Evolutionary conservation across 2,888 invertebrate genomes (phyloP), one percentile per base, ranked within the genome.

Genomic region (Epinotia demarniana): DNA sequence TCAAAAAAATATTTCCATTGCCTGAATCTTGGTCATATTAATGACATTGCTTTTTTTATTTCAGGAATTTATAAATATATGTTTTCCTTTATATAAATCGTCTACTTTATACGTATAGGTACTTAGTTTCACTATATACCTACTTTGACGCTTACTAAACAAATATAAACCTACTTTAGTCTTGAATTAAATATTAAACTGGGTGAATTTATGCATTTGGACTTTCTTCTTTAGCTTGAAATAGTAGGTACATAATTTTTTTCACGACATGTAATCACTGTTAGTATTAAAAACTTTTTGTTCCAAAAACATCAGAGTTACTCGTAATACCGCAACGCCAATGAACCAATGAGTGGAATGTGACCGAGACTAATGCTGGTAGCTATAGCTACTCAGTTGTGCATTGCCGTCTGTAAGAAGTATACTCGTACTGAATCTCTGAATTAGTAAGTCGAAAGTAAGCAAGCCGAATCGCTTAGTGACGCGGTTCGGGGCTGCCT

Each of bases 381-480:
- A 16, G 63, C 63, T 49, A 46, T 63, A 19, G 46, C 63, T 64
- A 46, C 58, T 71, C 60, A 66, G 55, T 57, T 60, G 53, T 82
- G 82, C 84, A 84, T 84, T 83, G 86, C 83, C 80, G 87, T 86
- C 85, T 86, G 84, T 85, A 82, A 85, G 86, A 88, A 88, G 85
- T 86, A 82, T 86, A 81, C n/a, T n/a, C n/a, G n/a, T n/a, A n/a
- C 81, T 81, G 78, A 81, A 85, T 78, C 81, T 81, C 79, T 82
- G 81, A 83, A 85, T 82, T 82, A 79, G 79, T 82, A 85, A 83
- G 81, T 87, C 18, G 27, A 46, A 71, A 49, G 67, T 53, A 85
- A 83, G 81, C 88, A 89, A 80, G 80, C 81, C 91, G 78, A 90
- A 92, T 92, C 85, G 88, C 81, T 87, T 87, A 86, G 88, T 85